phyloP scores from a whole-genome alignment of 2,888 invertebrate species.

The Azorinus chamasolen region DNA sequence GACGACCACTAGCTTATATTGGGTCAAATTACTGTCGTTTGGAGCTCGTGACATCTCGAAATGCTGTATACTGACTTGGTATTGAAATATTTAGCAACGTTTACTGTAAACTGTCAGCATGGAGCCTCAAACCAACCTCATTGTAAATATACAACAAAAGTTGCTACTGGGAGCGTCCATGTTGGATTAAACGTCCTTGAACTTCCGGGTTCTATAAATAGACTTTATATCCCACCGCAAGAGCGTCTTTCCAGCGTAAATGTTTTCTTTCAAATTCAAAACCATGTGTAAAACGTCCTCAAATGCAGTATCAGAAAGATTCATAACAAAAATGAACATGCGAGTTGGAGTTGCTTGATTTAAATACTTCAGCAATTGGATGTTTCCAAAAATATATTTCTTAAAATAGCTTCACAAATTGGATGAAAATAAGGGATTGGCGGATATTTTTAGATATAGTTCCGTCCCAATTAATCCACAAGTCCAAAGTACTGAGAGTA shows the following conservation, averaged over 20 bases:
- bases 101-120: not conserved
- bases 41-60: conserved; percentile 85
- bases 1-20: conserved; percentile 96
- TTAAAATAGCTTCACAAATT: no score
- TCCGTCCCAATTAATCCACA: no score
- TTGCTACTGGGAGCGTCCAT: conserved; percentile 56
- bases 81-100: not conserved
- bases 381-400: no score
- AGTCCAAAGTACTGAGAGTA: no score
- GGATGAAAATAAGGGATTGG: no score
- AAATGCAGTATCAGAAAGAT: no score
- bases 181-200: conserved; percentile 35
- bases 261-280: no score
- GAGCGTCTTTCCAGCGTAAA: not conserved
- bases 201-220: conserved; percentile 45
- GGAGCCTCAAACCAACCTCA: not conserved
- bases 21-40: conserved; percentile 87
- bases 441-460: no score
- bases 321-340: no score
- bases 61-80: not conserved
- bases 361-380: no score
- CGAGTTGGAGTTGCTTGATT: no score
- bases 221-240: not conserved
- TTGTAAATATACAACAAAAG: not conserved
- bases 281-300: no score